Evolutionary conservation across 2,113 vertebrate genomes (phyloP).

Genomic region (Scartelaos histophorus): DNA sequence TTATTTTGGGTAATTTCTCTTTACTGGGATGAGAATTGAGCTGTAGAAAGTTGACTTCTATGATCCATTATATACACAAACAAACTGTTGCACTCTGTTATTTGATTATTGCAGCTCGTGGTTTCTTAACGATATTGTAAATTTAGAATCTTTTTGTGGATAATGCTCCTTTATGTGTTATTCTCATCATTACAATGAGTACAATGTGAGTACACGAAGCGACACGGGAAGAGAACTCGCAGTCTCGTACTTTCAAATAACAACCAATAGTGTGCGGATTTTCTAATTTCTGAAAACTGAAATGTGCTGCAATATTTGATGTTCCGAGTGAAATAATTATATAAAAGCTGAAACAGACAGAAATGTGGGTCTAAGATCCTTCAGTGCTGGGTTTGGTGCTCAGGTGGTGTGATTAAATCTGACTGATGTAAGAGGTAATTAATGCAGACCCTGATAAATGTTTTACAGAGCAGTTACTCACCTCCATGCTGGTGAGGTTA

Average conservation of each 20-base stretch:
- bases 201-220: not conserved
- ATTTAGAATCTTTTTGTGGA: too few relatives aligned
- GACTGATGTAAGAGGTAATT: not conserved
- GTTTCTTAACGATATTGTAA: too few relatives aligned
- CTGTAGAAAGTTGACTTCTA: too few relatives aligned
- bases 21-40: too few relatives aligned
- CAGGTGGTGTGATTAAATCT: not conserved
- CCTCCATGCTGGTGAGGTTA: conserved; percentile 93
- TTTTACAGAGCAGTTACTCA: conserved; percentile 61
- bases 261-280: not conserved
- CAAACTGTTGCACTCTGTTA: too few relatives aligned
- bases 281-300: not conserved
- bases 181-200: too few relatives aligned
- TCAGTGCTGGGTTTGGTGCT: not conserved
- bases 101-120: too few relatives aligned
- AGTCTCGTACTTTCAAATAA: not conserved
- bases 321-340: not conserved
- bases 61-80: too few relatives aligned
- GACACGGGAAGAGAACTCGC: not conserved
- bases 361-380: not conserved
- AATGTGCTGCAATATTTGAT: not conserved
- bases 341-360: not conserved
- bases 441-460: not conserved
- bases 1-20: too few relatives aligned
- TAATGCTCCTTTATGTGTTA: too few relatives aligned